Evolutionary conservation across 2,888 invertebrate genomes (phyloP).

Genomic region (Drosophila picticornis): DNA sequence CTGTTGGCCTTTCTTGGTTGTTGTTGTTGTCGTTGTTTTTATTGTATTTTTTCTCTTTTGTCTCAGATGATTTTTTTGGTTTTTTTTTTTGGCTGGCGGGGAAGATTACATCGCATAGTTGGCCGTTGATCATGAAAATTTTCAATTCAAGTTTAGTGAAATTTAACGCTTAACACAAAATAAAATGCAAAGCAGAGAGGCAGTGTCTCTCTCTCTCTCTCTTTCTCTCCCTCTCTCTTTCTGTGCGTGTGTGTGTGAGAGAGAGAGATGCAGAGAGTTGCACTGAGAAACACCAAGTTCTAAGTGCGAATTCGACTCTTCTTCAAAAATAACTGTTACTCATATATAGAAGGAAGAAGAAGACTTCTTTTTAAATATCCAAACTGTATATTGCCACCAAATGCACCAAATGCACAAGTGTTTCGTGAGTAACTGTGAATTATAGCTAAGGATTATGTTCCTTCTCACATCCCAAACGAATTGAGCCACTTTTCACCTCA

Average conservation of each 20-base stretch:
- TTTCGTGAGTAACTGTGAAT: not conserved
- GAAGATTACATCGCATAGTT: constrained; percentile 62
- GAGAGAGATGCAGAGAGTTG: not conserved
- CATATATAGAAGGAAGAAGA: not conserved
- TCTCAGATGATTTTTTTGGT: constrained; percentile 38
- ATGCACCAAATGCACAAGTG: not conserved
- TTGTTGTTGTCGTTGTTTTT: constrained; percentile 13
- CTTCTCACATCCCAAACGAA: not conserved
- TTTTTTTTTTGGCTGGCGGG: constrained; percentile 6
- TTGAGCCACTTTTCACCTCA: not conserved
- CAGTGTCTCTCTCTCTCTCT: not conserved
- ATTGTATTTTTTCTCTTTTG: constrained; percentile 22
- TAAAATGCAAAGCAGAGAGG: constrained; percentile 5
- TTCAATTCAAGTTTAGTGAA: constrained; percentile 79
- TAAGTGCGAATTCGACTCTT: constrained; percentile 26
- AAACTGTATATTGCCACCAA: not conserved
- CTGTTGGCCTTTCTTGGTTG: constrained; percentile 8
- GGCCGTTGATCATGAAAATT: constrained; percentile 78
- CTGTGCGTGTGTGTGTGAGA: not conserved
- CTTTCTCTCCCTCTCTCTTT: not conserved
- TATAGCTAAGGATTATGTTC: not conserved
- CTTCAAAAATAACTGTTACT: not conserved
- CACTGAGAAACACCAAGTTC: constrained; percentile 30
- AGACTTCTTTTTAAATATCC: not conserved
- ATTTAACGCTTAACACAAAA: constrained; percentile 56